phyloP scores from a whole-genome alignment of 1,140 invertebrate species.

The Leptinotarsa defecta region DNA sequence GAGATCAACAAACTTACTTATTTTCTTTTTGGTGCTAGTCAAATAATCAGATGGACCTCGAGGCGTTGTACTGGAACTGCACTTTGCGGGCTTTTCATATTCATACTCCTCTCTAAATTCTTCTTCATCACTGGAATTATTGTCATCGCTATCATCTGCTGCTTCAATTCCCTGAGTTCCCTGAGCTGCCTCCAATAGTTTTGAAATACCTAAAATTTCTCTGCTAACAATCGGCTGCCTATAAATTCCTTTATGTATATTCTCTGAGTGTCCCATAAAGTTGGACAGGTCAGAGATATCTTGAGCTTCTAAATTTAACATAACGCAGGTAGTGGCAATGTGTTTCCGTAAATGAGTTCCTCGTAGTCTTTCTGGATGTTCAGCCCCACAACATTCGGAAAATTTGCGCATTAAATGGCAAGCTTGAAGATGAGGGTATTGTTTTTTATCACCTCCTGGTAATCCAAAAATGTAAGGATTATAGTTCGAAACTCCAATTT shows the following conservation, averaged over 20 bases:
- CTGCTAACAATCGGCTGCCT: slow-evolving; percentile 14
- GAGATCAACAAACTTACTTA: neutral
- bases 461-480: slow-evolving; percentile 20
- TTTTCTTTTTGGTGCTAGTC: slow-evolving; percentile 1
- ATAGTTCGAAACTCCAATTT: neutral
- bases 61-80: slow-evolving; percentile 16
- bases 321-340: slow-evolving; percentile 24
- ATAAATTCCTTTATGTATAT: slow-evolving; percentile 28
- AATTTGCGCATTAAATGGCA: slow-evolving; percentile 27
- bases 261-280: slow-evolving; percentile 25
- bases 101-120: neutral
- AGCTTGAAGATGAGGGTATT: slow-evolving; percentile 14
- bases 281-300: slow-evolving; percentile 11
- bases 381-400: slow-evolving; percentile 24
- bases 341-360: slow-evolving; percentile 27
- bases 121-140: neutral
- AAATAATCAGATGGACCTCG: slow-evolving; percentile 26
- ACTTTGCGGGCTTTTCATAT: neutral
- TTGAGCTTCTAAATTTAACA: slow-evolving; percentile 20
- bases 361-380: slow-evolving; percentile 19
- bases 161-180: neutral
- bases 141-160: neutral
- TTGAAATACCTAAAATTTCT: slow-evolving; percentile 20
- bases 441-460: neutral
- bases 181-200: slow-evolving; percentile 13